phyloP scores from a whole-genome alignment of 2,888 invertebrate species.

The Agonopterix heracliana region DNA sequence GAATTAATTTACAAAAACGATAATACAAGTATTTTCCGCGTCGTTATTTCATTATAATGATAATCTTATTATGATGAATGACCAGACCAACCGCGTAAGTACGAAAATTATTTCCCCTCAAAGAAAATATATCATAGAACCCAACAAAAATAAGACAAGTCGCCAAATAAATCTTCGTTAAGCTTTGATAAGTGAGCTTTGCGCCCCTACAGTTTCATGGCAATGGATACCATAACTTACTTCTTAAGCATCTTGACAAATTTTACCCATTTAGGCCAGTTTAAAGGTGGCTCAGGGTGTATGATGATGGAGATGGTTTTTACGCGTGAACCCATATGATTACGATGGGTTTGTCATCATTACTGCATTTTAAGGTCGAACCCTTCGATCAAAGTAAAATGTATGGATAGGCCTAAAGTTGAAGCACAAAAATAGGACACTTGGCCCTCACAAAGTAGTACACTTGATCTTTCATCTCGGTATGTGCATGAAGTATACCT shows the following conservation, averaged over 20 bases:
- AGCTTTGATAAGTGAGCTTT: slow-evolving; percentile 35
- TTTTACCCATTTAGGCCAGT: slow-evolving; percentile 25
- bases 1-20: too few species aligned
- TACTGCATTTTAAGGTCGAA: too few species aligned
- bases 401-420: too few species aligned
- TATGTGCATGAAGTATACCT: too few species aligned
- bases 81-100: slow-evolving; percentile 3
- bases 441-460: too few species aligned
- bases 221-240: slow-evolving; percentile 30
- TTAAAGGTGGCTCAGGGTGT: slow-evolving; percentile 4
- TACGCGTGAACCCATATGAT: too few species aligned
- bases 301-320: not conserved
- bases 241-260: slow-evolving; percentile 32
- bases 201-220: slow-evolving; percentile 22
- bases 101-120: slow-evolving; percentile 13
- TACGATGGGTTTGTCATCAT: too few species aligned
- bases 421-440: too few species aligned
- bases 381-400: too few species aligned
- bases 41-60: not conserved
- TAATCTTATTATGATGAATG: not conserved
- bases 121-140: slow-evolving; percentile 26
- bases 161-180: slow-evolving; percentile 37
- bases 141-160: slow-evolving; percentile 28
- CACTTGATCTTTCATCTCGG: too few species aligned
- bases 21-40: too few species aligned